These are phyloP conservation scores for Aurelia aurita DNA, from an alignment of 30 jellyfish, hydroid and myxozoan species.

Conservation along the genomic window DNA sequence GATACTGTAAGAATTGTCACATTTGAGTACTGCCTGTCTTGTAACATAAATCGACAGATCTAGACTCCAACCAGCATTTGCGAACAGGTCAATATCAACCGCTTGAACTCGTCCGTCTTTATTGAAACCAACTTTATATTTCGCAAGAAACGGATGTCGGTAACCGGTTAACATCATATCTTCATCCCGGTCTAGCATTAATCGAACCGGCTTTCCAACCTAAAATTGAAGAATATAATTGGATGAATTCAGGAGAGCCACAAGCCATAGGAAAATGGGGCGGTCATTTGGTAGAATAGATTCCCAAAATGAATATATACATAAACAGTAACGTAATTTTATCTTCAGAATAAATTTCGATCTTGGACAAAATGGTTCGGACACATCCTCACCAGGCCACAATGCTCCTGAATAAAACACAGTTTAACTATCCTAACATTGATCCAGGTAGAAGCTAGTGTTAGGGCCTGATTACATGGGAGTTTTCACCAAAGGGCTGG, in stretches of 20 bases:
- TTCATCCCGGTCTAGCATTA: constrained; percentile 36
- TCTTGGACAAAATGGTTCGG: no score
- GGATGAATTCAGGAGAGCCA: neutral
- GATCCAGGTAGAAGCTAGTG: no score
- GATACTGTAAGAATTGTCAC: constrained; percentile 3
- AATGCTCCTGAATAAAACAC: no score
- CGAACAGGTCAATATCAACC: constrained; percentile 8
- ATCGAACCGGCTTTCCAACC: constrained; percentile 32
- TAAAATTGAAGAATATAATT: neutral
- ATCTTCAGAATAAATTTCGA: no score
- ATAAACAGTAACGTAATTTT: no score
- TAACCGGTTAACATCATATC: constrained; percentile 39
- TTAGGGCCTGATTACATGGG: no score
- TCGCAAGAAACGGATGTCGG: constrained; percentile 38
- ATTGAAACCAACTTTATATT: constrained; percentile 51
- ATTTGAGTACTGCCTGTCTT: neutral
- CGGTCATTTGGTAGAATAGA: no score
- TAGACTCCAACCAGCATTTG: constrained; percentile 48
- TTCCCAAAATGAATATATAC: no score
- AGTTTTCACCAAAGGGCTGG: no score
- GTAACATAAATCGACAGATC: constrained; percentile 14
- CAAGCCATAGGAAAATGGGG: no score
- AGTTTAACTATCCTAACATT: no score
- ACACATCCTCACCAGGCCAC: no score
- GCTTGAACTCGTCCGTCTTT: constrained; percentile 28